Conservation (phyloP, 2,888 invertebrate genomes). For the Idaea biselata region DNA sequence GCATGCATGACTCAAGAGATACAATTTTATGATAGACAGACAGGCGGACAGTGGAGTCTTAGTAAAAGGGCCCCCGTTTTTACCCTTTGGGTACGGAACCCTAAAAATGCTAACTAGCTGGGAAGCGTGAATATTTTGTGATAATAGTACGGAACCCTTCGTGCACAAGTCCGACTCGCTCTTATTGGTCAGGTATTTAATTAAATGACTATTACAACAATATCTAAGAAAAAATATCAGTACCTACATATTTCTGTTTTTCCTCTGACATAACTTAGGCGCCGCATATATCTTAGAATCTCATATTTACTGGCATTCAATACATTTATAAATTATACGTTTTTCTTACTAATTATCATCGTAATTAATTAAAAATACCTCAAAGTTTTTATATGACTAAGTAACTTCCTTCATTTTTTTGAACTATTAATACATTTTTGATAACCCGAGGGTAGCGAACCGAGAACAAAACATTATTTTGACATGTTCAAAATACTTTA, state of each 20-base stretch:
- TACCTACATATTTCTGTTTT: not conserved
- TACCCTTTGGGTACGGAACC: too few species aligned
- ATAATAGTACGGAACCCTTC: too few species aligned
- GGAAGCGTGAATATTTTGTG: too few species aligned
- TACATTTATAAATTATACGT: not conserved
- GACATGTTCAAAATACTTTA: not conserved
- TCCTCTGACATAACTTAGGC: not conserved
- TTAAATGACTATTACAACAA: too few species aligned
- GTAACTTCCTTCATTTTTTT: not conserved
- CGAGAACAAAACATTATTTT: not conserved
- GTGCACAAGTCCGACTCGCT: too few species aligned
- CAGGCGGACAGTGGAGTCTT: too few species aligned
- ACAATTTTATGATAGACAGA: too few species aligned
- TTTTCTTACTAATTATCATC: not conserved
- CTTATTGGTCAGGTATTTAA: too few species aligned
- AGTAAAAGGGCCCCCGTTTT: too few species aligned
- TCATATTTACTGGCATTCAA: not conserved
- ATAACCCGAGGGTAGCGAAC: not conserved
- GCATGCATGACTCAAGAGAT: too few species aligned
- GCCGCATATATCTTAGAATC: not conserved
- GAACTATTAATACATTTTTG: not conserved
- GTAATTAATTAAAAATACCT: not conserved
- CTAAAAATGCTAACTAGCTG: too few species aligned
- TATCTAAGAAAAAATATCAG: not conserved
- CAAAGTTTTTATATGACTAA: not conserved